A percentile compares a stretch with the other conserved stretches of the same genome.
These are phyloP conservation scores for Eurytoma adleriae DNA, from an alignment of 2,888 invertebrate genomes.

Conservation along the genomic window DNA sequence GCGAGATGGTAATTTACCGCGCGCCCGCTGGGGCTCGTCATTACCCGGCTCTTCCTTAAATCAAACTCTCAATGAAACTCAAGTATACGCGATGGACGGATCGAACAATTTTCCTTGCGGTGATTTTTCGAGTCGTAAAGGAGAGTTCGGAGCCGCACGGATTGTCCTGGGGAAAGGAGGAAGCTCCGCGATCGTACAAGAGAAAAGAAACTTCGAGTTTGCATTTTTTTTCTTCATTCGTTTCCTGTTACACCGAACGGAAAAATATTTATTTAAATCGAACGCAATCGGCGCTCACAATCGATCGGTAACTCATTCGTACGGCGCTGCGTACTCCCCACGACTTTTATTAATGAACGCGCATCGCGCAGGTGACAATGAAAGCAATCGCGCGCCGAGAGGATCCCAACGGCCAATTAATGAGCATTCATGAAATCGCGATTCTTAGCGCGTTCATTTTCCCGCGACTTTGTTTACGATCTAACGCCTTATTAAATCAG, in stretches of 20 bases:
- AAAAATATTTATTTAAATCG: not conserved
- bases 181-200: too few relatives aligned
- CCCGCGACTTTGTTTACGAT: conserved; percentile 11
- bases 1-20: conserved; percentile 16
- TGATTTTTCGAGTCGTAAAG: not conserved
- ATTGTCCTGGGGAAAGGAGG: too few relatives aligned
- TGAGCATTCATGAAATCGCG: conserved; percentile 25
- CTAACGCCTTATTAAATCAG: conserved; percentile 35
- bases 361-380: not conserved
- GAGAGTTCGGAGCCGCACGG: too few relatives aligned
- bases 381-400: not conserved
- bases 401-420: not conserved
- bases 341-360: not conserved
- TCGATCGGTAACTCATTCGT: not conserved
- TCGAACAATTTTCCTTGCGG: too few relatives aligned
- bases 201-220: too few relatives aligned
- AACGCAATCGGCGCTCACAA: not conserved
- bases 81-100: too few relatives aligned
- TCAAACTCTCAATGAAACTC: too few relatives aligned
- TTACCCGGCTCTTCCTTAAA: too few relatives aligned
- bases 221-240: too few relatives aligned
- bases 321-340: not conserved
- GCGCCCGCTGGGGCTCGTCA: not conserved
- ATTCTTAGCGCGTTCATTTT: not conserved
- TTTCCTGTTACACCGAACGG: not conserved